Conservation (phyloP, 1,140 invertebrate genomes). For the Anthonomus grandis region DNA sequence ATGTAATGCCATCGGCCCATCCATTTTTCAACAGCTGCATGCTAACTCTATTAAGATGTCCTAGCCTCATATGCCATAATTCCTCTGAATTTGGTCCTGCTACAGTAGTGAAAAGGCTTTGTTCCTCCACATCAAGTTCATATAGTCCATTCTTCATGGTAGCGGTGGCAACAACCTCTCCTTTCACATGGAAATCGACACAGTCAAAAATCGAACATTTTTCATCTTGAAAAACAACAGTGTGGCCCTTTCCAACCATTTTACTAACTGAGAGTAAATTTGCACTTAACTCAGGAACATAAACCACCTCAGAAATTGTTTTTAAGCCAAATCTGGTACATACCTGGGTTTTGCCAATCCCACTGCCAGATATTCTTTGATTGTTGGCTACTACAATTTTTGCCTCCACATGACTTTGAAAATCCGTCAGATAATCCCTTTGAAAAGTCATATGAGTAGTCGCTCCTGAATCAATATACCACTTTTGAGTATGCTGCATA, state of each 20-base stretch:
- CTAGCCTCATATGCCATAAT: constrained; percentile 28
- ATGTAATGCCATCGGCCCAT: constrained; percentile 11
- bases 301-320: constrained; percentile 18
- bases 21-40: constrained; percentile 25
- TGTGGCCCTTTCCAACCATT: constrained; percentile 22
- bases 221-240: constrained; percentile 17
- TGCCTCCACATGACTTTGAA: too few relatives aligned
- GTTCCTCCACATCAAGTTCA: constrained; percentile 11
- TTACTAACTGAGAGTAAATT: constrained; percentile 28
- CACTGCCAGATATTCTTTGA: constrained; percentile 6
- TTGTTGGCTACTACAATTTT: constrained; percentile 18
- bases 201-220: constrained; percentile 14
- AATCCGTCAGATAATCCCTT: too few relatives aligned
- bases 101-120: not conserved
- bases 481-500: too few relatives aligned
- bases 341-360: constrained; percentile 13
- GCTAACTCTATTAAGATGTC: constrained; percentile 23
- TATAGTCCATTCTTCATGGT: constrained; percentile 19
- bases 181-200: constrained; percentile 13
- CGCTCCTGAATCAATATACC: constrained; percentile 33
- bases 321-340: constrained; percentile 6
- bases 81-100: constrained; percentile 2
- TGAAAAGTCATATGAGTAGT: too few relatives aligned
- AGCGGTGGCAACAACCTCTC: constrained; percentile 16
- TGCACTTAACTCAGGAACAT: constrained; percentile 21